Evolutionary conservation across 2,797 vertebrate species (phyloP).

Genomic region (Coilia nasus): DNA sequence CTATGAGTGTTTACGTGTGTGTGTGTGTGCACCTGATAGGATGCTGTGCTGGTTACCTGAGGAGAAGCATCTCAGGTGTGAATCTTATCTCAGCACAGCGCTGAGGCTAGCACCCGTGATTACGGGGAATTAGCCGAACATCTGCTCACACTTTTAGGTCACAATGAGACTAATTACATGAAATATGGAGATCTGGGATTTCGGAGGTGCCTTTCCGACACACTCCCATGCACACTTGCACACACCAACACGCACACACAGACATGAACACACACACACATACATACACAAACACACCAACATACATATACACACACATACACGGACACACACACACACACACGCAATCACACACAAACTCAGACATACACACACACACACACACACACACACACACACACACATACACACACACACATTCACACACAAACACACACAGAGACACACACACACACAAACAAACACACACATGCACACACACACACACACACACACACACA

Average conservation of each 20-base stretch:
- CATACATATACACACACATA: background rate
- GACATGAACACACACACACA: background rate
- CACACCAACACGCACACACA: background rate
- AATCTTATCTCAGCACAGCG: conserved; percentile 43
- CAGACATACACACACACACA: conserved; percentile 16
- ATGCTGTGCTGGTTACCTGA: background rate
- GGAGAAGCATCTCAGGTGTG: conserved; percentile 28
- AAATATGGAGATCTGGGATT: conserved; percentile 50
- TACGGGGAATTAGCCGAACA: conserved; percentile 57
- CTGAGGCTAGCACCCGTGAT: conserved; percentile 55
- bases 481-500: too few relatives aligned
- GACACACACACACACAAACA: too few relatives aligned
- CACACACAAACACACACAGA: conserved; percentile 10
- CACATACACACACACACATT: conserved; percentile 2
- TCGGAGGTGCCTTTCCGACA: background rate
- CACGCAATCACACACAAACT: too few relatives aligned
- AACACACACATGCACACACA: too few relatives aligned
- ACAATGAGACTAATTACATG: conserved; percentile 57
- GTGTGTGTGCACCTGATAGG: background rate
- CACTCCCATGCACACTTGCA: background rate
- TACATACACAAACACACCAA: background rate
- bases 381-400: conserved; percentile 19
- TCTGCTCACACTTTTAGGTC: conserved; percentile 52
- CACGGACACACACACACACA: background rate
- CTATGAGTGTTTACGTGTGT: background rate